Evolutionary conservation across 1,140 invertebrate genomes (phyloP).

Genomic region (Eriocheir sinensis): DNA sequence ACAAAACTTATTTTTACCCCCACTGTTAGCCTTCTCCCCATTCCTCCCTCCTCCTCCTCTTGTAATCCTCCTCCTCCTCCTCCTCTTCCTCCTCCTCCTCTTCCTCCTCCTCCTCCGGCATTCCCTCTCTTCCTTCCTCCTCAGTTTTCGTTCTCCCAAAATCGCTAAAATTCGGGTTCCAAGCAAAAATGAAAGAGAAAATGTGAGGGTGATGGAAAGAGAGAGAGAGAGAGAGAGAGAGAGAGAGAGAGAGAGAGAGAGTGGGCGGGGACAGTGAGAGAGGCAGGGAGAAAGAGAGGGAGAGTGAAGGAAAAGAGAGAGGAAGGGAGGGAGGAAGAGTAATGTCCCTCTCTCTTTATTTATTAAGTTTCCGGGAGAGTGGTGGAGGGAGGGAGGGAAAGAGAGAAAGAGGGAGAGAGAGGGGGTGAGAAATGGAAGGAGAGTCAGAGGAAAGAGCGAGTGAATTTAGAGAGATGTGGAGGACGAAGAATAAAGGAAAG

Average conservation of each 20-base stretch:
- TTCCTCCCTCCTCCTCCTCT: background rate
- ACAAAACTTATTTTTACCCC: too few species aligned
- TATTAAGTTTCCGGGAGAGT: too few species aligned
- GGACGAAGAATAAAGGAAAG: background rate
- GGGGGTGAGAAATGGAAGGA: background rate
- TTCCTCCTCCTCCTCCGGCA: too few species aligned
- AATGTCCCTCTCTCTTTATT: too few species aligned
- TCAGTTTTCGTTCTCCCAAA: background rate
- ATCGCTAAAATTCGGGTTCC: background rate
- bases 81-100: background rate
- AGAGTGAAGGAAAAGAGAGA: background rate
- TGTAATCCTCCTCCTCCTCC: background rate
- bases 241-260: slow-evolving; percentile 1
- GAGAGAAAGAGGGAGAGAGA: background rate
- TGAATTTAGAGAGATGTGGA: background rate
- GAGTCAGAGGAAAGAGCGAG: slow-evolving; percentile 2
- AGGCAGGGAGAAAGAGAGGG: background rate
- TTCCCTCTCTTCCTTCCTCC: background rate
- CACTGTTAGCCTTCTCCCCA: background rate
- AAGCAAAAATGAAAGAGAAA: background rate
- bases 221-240: slow-evolving; percentile 53
- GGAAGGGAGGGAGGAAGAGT: background rate
- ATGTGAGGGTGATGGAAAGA: background rate
- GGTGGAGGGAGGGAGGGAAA: background rate
- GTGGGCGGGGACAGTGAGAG: background rate